Conservation (phyloP, 2,888 invertebrate species). For the Homarus gammarus region DNA sequence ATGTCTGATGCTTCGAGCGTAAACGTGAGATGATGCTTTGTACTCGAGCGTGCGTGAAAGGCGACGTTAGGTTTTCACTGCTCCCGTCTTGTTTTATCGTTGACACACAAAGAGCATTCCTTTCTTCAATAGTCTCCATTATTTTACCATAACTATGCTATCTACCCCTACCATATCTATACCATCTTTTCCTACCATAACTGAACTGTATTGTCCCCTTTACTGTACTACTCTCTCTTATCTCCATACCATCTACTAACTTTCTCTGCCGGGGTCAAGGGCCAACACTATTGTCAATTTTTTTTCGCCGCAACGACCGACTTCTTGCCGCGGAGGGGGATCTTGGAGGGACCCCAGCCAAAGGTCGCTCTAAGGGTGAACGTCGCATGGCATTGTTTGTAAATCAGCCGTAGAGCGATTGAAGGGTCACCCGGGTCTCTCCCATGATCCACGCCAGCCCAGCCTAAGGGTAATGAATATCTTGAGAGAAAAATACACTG, state of each 20-base stretch:
- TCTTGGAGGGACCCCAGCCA: neutral
- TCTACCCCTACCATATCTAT: no score
- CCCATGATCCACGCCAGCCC: neutral
- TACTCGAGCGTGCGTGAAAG: neutral
- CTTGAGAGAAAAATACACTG: no score
- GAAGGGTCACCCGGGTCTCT: neutral
- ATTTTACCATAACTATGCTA: no score
- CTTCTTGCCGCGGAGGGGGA: no score
- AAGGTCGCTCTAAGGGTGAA: constrained; percentile 14
- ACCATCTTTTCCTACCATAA: no score
- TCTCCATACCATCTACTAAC: neutral
- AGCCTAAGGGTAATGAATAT: no score
- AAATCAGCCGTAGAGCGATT: constrained; percentile 18
- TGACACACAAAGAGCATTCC: no score
- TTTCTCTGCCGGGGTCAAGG: neutral
- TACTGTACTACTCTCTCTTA: no score
- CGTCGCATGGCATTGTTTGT: neutral
- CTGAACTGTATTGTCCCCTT: no score
- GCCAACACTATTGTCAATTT: neutral
- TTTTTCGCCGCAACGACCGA: no score
- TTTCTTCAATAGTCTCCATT: neutral
- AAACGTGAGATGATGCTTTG: neutral
- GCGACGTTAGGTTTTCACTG: constrained; percentile 1
- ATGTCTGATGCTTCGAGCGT: neutral
- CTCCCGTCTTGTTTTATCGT: neutral